Evolutionary conservation across 2,113 vertebrate genomes (phyloP).

Genomic region (Natator depressus): DNA sequence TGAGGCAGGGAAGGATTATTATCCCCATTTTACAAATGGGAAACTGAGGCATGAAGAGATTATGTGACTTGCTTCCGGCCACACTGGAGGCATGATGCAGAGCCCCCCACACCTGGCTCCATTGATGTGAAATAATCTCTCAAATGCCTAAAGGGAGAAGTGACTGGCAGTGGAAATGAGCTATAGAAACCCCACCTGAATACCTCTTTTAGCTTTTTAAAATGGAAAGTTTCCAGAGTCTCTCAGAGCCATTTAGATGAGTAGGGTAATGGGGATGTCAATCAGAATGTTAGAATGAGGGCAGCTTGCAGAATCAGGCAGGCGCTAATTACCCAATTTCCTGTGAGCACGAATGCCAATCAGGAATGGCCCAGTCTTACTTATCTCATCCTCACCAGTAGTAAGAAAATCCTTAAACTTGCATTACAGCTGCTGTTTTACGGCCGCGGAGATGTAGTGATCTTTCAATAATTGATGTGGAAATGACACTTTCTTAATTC

Average conservation of each 20-base stretch:
- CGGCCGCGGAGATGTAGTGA: neutral
- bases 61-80: neutral
- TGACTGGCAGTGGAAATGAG: neutral
- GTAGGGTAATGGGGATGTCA: neutral
- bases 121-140: neutral
- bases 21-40: neutral
- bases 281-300: neutral
- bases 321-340: neutral
- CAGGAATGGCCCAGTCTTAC: neutral
- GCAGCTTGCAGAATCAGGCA: neutral
- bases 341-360: neutral
- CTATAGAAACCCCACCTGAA: neutral
- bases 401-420: neutral
- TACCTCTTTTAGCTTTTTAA: neutral
- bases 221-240: neutral
- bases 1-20: neutral
- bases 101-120: neutral
- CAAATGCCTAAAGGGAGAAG: accelerated
- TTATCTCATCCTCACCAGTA: neutral
- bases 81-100: neutral
- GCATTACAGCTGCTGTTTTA: neutral
- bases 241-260: neutral
- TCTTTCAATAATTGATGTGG: slow-evolving; percentile 23
- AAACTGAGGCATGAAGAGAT: accelerated
- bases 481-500: neutral